Base-by-base conservation (phyloP, 2,888 invertebrate genomes). In the Drosophila rubida region DNA sequence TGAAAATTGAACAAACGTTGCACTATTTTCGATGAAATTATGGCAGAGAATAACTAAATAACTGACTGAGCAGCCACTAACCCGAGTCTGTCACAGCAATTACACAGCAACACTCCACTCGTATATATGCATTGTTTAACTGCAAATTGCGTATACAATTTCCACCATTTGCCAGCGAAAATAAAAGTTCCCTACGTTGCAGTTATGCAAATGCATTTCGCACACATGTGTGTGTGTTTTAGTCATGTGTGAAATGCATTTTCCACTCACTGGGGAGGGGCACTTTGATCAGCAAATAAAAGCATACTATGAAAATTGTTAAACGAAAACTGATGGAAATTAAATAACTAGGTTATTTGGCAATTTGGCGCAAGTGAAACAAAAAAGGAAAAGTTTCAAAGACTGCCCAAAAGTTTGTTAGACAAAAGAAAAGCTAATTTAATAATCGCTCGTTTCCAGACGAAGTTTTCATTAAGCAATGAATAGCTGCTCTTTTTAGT, bases 161-260 rank as follows among this genome's bases (percentile, higher is more conserved):
- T 57, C 55, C 50, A 11, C 45, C 45, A 62, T 44, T 72, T 69
- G 48, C 35, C 37, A 67, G 25, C 30, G 46, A 39, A 54, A 59
- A 22, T 27, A 54, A 32, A 32, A 32, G 42, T 44, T 54, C 19
- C 67, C 19, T 55, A 59, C 75, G 48, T 61, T 71, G 71, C 69
- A 71, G 55, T 63, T 78, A 85, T 82, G 79, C 66, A 80, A 80
- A 81, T 85, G 45, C 46, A 49, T 54, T 66, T 35, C 35, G 54
- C 58, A 32, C 51, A 22, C 49, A 44, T 39, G 22, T 54, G 32
- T 27, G 27, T 27, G 8, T 27, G n/a, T 27, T 27, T 5, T 7
- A 8, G 4, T 22, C 42, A 58, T 25, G 57, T 22, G 25, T 39
- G 41, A 39, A 59, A 55, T 54, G 25, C 3, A 50, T 50, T 41